phyloP scores from a whole-genome alignment of 1,140 invertebrate species.

The Lineus longissimus region DNA sequence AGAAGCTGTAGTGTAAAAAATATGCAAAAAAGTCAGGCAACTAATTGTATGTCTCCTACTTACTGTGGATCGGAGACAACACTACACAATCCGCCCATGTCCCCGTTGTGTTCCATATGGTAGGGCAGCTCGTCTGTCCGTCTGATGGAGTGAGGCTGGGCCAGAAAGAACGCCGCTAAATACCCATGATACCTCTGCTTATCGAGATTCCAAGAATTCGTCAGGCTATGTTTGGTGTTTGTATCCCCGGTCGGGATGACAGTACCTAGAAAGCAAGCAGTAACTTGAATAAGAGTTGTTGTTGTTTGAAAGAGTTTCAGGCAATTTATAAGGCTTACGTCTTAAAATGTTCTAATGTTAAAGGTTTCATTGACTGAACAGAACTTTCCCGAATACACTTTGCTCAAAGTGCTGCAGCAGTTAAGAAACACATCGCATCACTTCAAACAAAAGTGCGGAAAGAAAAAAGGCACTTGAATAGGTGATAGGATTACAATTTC shows the following conservation, averaged over 20 bases:
- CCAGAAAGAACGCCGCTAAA: conserved; percentile 34
- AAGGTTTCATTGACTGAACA: too few relatives aligned
- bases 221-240: neutral
- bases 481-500: conserved; percentile 2
- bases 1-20: neutral
- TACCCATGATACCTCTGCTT: conserved; percentile 31
- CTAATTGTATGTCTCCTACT: conserved; percentile 9
- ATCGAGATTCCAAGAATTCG: conserved; percentile 26
- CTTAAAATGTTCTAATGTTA: too few relatives aligned
- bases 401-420: too few relatives aligned
- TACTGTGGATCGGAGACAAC: conserved; percentile 36
- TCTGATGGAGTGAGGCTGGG: conserved; percentile 26
- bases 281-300: too few relatives aligned
- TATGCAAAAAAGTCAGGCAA: neutral
- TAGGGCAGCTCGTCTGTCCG: conserved; percentile 40
- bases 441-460: too few relatives aligned
- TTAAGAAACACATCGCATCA: too few relatives aligned
- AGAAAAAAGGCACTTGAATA: too few relatives aligned
- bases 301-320: too few relatives aligned
- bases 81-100: conserved; percentile 25
- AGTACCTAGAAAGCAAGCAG: conserved; percentile 3
- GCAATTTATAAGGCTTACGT: too few relatives aligned
- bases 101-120: conserved; percentile 40
- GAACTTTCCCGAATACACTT: too few relatives aligned
- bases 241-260: neutral